These are phyloP conservation scores for Carterocephalus palaemon DNA, from an alignment of 2,888 invertebrate species.

Conservation along the genomic window DNA sequence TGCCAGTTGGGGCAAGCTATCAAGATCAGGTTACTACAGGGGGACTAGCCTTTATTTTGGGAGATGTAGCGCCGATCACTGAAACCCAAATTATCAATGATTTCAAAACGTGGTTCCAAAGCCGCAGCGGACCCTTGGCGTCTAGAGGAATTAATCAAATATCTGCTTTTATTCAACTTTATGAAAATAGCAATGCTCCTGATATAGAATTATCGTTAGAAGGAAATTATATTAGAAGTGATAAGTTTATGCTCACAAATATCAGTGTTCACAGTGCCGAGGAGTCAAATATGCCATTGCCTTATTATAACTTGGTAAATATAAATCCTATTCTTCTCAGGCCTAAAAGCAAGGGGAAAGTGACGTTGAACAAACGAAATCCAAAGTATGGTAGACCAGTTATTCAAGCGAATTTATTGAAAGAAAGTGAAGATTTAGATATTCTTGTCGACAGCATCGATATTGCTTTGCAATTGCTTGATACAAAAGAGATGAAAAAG, in stretches of 20 bases:
- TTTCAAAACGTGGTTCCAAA: conserved; percentile 71
- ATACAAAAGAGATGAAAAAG: conserved; percentile 68
- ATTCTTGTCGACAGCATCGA: conserved; percentile 69
- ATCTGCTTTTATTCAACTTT: conserved; percentile 68
- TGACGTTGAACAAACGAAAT: conserved; percentile 64
- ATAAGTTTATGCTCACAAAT: conserved; percentile 70
- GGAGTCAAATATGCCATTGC: conserved; percentile 61
- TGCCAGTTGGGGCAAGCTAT: conserved; percentile 67
- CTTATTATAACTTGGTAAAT: conserved; percentile 69
- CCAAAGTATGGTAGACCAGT: conserved; percentile 70
- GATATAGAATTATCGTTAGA: conserved; percentile 65
- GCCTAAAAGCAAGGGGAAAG: conserved; percentile 70
- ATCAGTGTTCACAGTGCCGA: conserved; percentile 62
- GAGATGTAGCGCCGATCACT: conserved; percentile 52
- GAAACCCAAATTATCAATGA: conserved; percentile 61
- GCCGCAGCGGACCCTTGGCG: conserved; percentile 59
- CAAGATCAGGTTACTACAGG: conserved; percentile 72
- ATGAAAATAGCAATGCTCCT: conserved; percentile 65
- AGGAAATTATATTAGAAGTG: conserved; percentile 69
- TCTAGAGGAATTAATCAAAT: conserved; percentile 70
- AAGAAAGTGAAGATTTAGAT: conserved; percentile 67
- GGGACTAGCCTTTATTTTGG: conserved; percentile 62
- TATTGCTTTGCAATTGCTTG: conserved; percentile 65
- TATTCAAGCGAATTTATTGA: conserved; percentile 68
- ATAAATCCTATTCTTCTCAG: conserved; percentile 61